These are phyloP conservation scores for Tringa solitaria DNA, from an alignment of 2,113 vertebrate genomes.

Conservation along the genomic window DNA sequence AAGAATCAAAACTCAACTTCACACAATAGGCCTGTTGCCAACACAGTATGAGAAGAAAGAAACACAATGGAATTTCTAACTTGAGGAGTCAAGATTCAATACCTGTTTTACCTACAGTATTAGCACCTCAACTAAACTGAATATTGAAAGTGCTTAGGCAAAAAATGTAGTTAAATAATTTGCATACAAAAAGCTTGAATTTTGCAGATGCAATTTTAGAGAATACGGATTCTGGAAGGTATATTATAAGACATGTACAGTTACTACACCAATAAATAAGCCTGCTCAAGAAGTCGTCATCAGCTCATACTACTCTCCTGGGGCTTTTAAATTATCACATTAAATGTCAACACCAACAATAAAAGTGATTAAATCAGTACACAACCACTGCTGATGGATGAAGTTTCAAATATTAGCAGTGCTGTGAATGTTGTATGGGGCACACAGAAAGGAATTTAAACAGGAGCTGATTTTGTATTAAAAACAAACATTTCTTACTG, in stretches of 20 bases:
- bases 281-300: background rate
- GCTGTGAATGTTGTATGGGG: background rate
- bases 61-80: background rate
- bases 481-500: background rate
- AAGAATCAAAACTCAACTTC: background rate
- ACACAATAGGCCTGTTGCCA: background rate
- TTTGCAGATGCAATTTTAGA: background rate
- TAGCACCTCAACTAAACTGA: background rate
- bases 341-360: conserved; percentile 28
- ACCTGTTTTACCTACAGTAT: background rate
- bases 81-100: background rate
- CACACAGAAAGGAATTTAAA: background rate
- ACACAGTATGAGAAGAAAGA: background rate
- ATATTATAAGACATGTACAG: background rate
- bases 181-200: background rate
- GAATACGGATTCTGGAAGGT: background rate
- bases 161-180: background rate
- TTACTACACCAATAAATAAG: conserved; percentile 12
- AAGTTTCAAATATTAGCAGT: background rate
- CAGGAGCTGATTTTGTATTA: background rate
- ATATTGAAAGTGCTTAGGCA: background rate
- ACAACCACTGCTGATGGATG: background rate
- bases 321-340: background rate
- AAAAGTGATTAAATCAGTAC: background rate
- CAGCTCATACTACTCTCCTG: background rate